These are phyloP conservation scores for Sycobia sp. DNA, from an alignment of 1,140 invertebrate genomes.

Conservation along the genomic window DNA sequence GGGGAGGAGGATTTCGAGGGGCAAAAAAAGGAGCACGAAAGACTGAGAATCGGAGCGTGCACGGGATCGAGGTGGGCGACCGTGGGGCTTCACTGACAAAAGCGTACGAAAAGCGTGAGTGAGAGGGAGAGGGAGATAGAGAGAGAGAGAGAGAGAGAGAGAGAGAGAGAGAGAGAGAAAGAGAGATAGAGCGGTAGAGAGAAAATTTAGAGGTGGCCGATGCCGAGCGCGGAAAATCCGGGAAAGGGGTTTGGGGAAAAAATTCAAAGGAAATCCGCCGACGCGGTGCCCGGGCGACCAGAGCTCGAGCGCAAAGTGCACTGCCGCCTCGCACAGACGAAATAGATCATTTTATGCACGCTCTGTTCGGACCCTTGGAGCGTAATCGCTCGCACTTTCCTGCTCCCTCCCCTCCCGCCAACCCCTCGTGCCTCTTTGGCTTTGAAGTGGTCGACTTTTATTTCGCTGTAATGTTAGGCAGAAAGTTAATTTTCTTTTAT, in stretches of 20 bases:
- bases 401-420: too few relatives aligned
- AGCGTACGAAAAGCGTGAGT: not conserved
- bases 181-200: too few relatives aligned
- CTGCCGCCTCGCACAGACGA: not conserved
- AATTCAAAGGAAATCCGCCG: conserved; percentile 16
- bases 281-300: not conserved
- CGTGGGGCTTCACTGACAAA: too few relatives aligned
- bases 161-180: conserved; percentile 11
- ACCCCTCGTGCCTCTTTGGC: too few relatives aligned
- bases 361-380: not conserved
- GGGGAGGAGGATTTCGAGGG: too few relatives aligned
- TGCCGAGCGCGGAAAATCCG: too few relatives aligned
- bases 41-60: too few relatives aligned
- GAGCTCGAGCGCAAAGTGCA: not conserved
- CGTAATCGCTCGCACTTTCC: conserved; percentile 3
- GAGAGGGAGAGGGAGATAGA: too few relatives aligned
- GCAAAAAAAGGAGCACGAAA: too few relatives aligned
- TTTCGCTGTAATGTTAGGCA: not conserved
- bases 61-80: too few relatives aligned
- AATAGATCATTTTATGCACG: not conserved
- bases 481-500: not conserved
- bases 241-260: conserved; percentile 4
- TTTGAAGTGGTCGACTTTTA: not conserved
- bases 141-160: not conserved
- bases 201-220: too few relatives aligned